Evolutionary conservation across 1,140 invertebrate species (phyloP).

Genomic region (Thaumetopoea pityocampa): DNA sequence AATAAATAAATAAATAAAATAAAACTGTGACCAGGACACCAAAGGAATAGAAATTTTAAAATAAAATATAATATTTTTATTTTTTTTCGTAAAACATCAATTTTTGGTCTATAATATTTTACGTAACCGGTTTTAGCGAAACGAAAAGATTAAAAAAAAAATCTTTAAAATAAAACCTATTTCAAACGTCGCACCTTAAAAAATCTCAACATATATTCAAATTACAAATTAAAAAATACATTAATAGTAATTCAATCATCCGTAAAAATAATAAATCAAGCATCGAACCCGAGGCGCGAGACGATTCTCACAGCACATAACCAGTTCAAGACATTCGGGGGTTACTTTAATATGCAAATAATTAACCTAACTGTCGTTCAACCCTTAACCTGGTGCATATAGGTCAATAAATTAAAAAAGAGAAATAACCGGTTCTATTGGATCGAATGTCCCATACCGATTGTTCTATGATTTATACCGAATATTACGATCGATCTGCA

Average conservation of each 20-base stretch:
- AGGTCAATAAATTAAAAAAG: constrained; percentile 66
- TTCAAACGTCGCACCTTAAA: too few relatives aligned
- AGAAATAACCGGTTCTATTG: constrained; percentile 37
- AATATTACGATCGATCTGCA: constrained; percentile 46
- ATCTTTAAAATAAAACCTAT: too few relatives aligned
- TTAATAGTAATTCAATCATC: constrained; percentile 24
- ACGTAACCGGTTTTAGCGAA: too few relatives aligned
- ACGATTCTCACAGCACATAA: constrained; percentile 43
- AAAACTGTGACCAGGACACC: too few relatives aligned
- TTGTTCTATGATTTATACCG: constrained; percentile 71
- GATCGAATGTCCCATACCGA: constrained; percentile 42
- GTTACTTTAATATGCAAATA: constrained; percentile 59
- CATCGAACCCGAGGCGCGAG: constrained; percentile 9
- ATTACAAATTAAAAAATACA: constrained; percentile 12
- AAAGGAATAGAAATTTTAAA: too few relatives aligned
- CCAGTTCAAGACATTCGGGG: constrained; percentile 17
- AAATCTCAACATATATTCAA: constrained; percentile 5
- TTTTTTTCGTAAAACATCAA: too few relatives aligned
- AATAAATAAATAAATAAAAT: too few relatives aligned
- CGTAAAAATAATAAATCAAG: constrained; percentile 29
- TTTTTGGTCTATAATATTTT: too few relatives aligned
- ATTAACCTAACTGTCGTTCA: constrained; percentile 38
- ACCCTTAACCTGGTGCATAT: constrained; percentile 35
- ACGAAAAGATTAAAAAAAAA: too few relatives aligned
- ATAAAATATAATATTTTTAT: too few relatives aligned